Conservation (phyloP, 2,888 invertebrate genomes). For the Drosophila infuscata region DNA sequence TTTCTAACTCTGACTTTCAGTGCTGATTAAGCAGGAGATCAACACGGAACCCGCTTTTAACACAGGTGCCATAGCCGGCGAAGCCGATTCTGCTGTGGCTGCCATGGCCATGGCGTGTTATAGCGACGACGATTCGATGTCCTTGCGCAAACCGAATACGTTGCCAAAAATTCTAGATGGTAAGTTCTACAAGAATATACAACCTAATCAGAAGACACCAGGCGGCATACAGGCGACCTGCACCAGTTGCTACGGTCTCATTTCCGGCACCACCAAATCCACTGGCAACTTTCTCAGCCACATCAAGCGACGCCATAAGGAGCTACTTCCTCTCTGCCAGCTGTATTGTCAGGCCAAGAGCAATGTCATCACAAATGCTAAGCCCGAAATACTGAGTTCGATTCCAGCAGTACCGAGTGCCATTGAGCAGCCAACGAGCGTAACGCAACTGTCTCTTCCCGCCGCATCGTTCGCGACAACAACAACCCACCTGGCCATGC, state of each 20-base stretch:
- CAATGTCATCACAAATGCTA: conserved; percentile 16
- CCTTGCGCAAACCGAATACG: conserved; percentile 66
- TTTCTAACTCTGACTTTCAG: conserved; percentile 48
- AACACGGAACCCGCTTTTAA: conserved; percentile 16
- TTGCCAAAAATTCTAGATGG: conserved; percentile 82
- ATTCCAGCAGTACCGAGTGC: conserved; percentile 19
- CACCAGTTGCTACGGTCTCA: conserved; percentile 77
- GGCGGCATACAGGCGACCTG: conserved; percentile 84
- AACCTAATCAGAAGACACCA: conserved; percentile 80
- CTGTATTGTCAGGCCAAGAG: conserved; percentile 78
- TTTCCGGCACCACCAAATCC: conserved; percentile 82
- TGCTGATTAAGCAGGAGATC: conserved; percentile 61
- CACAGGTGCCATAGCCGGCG: conserved; percentile 33
- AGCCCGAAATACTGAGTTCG: conserved; percentile 17
- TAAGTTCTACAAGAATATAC: conserved; percentile 81
- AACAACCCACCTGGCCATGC: conserved; percentile 47
- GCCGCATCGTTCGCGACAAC: conserved; percentile 45
- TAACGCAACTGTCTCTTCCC: conserved; percentile 28
- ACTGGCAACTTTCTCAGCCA: conserved; percentile 83
- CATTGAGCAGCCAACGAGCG: conserved; percentile 33
- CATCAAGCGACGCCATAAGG: conserved; percentile 81
- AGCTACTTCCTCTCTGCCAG: conserved; percentile 74
- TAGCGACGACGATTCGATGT: conserved; percentile 66
- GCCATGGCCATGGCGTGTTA: conserved; percentile 40
- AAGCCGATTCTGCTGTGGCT: conserved; percentile 32